Evolutionary conservation across 2,888 invertebrate species (phyloP), one percentile per base, ranked within the genome.

Genomic region (Troides helena): DNA sequence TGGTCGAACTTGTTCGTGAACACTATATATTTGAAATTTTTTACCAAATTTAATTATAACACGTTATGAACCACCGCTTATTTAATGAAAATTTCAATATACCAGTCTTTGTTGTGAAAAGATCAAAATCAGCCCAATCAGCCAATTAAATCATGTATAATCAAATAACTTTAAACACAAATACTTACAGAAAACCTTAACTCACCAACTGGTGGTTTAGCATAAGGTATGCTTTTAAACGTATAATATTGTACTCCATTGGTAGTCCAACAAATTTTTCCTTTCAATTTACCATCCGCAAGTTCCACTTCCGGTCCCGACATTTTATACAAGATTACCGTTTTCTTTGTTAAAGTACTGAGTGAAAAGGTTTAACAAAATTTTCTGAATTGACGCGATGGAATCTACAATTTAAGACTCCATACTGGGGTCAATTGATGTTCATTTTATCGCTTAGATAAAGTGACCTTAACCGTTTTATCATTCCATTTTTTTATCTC

Each of bases 141-240:
- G 5, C 30, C 4, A 30, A 30, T 30, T 30, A 30, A 30, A 30
- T 30, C 30, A 30, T 30, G 30, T 30, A 30, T 30, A 30, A 3
- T 30, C 5, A 30, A 46, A 7, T 53, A 53, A n/a, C n/a, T 53
- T 53, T 53, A n/a, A 53, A n/a, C 53, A 6, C 18, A 7, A 4
- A 53, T 53, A 85, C 88, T 87, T 79, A 89, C 89, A 71, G 81
- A 71, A 78, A 89, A 89, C 76, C 89, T 80, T 68, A 88, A 74
- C 23, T 85, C 82, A 46, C 84, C 93, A 39, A 94, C 63, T 21
- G 94, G 94, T 36, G 94, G 93, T 70, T 90, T 89, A 1, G 94
- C 94, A 75, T 93, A 94, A 0, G 94, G 94, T 63, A 94, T 90
- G 1, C 94, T 93, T 73, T 91, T 89, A 74, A 93, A 94, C 36